Evolutionary conservation across 2,888 invertebrate species (phyloP).

Genomic region (Oxyteleia sp.): DNA sequence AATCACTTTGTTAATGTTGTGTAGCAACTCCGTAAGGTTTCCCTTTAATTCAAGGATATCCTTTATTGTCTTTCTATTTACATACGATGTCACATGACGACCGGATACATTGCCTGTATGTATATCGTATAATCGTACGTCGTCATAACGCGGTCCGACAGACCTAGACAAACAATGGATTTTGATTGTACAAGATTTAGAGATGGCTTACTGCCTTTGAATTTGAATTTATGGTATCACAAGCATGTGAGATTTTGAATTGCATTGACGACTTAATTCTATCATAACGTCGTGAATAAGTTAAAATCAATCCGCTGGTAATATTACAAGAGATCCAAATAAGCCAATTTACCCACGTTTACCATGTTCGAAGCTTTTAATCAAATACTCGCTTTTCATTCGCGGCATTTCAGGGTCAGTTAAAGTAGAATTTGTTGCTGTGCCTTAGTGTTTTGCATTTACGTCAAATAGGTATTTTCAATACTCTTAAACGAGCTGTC

Average conservation of each 20-base stretch:
- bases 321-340: conserved; percentile 29
- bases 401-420: conserved; percentile 20
- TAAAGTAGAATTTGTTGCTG: conserved; percentile 29
- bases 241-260: conserved; percentile 62
- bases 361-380: conserved; percentile 9
- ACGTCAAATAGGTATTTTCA: conserved; percentile 87
- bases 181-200: conserved; percentile 86
- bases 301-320: conserved; percentile 39
- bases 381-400: conserved; percentile 33
- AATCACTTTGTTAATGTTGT: conserved; percentile 20
- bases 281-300: conserved; percentile 43
- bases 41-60: conserved; percentile 54
- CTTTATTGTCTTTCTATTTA: conserved; percentile 67
- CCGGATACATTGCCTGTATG: conserved; percentile 62
- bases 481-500: conserved; percentile 77
- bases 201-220: conserved; percentile 83
- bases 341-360: conserved; percentile 21
- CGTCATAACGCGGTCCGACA: conserved; percentile 82
- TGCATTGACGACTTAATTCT: conserved; percentile 65
- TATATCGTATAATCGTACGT: conserved; percentile 75
- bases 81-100: conserved; percentile 59
- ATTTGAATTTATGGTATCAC: conserved; percentile 79
- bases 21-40: conserved; percentile 26
- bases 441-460: conserved; percentile 44
- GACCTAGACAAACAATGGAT: conserved; percentile 84